Base-by-base conservation (phyloP, 1,140 invertebrate genomes). In the Cecropterus lyciades region DNA sequence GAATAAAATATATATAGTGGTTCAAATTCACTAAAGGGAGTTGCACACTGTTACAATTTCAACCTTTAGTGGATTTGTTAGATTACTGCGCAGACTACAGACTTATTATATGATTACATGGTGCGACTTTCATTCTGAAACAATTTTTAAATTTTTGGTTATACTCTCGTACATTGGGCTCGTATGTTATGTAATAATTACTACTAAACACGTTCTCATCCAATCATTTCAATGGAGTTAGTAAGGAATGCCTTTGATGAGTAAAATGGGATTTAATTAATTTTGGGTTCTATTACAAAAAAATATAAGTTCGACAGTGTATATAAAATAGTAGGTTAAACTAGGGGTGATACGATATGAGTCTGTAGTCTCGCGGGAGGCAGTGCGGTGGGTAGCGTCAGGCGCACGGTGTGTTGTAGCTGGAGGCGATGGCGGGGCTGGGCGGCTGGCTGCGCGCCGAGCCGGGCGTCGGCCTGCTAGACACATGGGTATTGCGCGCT, bases 401-500 rank as follows among this genome's bases (percentile, higher is more conserved):
- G 51, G 27, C 27, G 27, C 27, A 30, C 27, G 74, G 75, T 87
- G 77, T 89, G 82, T 89, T 90, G 77, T 90, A 91, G 89, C 81
- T 91, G 87, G 89, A 91, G 87, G 84, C 89, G 85, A 76, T 92
- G 84, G 89, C 87, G 67, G 87, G 86, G 69, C 84, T 89, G 76
- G 80, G 86, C 83, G 87, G 87, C 52, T 86, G 83, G 86, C 87
- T 90, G 86, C 87, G 87, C 77, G 80, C 85, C 73, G 85, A 87
- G 69, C 85, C 85, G 68, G 85, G 82, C 73, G 73, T 76, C 76
- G 85, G 80, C 69, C 87, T 91, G 77, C 87, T 93, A 83, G 91
- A 93, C 84, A 92, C 89, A 82, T 92, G 88, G 92, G 92, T 93
- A 93, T 91, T 92, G 87, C 87, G 86, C 87, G 90, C 90, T 92